Evolutionary conservation across 1,140 invertebrate genomes (phyloP), one percentile per base, ranked within the genome.

Genomic region (Aphis craccivora): DNA sequence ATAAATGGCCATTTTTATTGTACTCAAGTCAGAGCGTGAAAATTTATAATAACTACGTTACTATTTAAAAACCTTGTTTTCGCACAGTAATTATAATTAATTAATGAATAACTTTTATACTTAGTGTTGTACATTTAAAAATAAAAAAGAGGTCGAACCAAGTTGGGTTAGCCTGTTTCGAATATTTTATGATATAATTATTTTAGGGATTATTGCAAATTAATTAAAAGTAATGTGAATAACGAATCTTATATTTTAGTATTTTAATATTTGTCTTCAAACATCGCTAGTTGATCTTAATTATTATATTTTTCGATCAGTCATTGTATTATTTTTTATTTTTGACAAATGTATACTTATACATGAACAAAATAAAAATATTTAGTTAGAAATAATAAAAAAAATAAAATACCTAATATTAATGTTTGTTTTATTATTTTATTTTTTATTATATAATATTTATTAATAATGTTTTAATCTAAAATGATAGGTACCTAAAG

Each of bases 1-100:
- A 76, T n/a, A n/a, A n/a, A 76, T 18, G 30, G 14, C 60, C 60
- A 18, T 76, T 76, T 76, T 76, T 76, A 76, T 76, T n/a, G 30
- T 76, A 76, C 60, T 76, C 60, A n/a, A n/a, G 60, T 76, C 30
- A 76, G 60, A 76, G 30, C 60, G 60, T 76, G 60, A 76, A 76
- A 76, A 76, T 18, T 76, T 76, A n/a, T 76, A 76, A 76, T n/a
- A 76, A 76, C 37, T 40, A 40, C 30, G 60, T 76, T 76, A n/a
- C 22, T 83, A 83, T 37, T 37, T 83, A 83, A 83, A 83, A 83
- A 37, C 20, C 35, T 0, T 83, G 81, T 37, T 37, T 83, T 83
- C 37, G 9, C 81, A 83, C 81, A 37, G n/a, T 83, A 83, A 83
- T 83, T 83, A 37, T 83, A 83, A 83, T 83, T 83, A 83, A 35